These are phyloP conservation scores for Xyrichtys novacula DNA, from an alignment of 2,797 vertebrate species.

Conservation along the genomic window DNA sequence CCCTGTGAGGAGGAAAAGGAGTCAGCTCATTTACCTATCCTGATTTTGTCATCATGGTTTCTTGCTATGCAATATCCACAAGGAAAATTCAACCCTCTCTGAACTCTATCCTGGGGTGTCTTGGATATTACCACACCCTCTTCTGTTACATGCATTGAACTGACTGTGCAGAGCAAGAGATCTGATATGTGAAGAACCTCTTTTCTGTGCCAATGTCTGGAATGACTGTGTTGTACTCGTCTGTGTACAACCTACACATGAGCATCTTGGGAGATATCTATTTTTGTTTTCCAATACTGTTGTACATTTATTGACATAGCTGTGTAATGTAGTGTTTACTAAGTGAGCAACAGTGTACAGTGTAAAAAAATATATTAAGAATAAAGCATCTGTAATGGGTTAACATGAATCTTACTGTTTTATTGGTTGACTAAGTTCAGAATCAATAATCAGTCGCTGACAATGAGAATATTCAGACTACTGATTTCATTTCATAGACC, in stretches of 20 bases:
- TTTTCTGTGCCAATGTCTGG: constrained; percentile 81
- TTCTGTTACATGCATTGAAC: constrained; percentile 64
- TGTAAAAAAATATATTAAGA: constrained; percentile 88
- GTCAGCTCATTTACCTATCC: constrained; percentile 31
- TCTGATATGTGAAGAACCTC: constrained; percentile 76
- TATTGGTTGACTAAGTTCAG: no score
- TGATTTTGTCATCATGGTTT: constrained; percentile 77
- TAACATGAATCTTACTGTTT: constrained; percentile 21
- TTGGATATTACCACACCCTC: constrained; percentile 52
- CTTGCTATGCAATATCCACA: constrained; percentile 88
- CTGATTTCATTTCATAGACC: no score
- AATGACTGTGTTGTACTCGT: constrained; percentile 77
- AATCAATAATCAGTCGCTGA: no score
- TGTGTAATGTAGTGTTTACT: constrained; percentile 88
- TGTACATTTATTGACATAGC: constrained; percentile 85
- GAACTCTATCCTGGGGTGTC: constrained; percentile 47
- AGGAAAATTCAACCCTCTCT: constrained; percentile 53
- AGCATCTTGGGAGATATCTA: constrained; percentile 83
- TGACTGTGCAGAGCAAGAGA: constrained; percentile 72
- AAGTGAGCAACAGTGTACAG: constrained; percentile 87
- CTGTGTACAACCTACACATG: constrained; percentile 69
- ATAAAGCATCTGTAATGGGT: constrained; percentile 81
- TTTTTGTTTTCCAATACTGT: constrained; percentile 83
- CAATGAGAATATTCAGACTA: no score
- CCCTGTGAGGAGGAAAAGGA: no score